Base-by-base conservation (phyloP, 1,140 invertebrate genomes). In the Colletes latitarsis region DNA sequence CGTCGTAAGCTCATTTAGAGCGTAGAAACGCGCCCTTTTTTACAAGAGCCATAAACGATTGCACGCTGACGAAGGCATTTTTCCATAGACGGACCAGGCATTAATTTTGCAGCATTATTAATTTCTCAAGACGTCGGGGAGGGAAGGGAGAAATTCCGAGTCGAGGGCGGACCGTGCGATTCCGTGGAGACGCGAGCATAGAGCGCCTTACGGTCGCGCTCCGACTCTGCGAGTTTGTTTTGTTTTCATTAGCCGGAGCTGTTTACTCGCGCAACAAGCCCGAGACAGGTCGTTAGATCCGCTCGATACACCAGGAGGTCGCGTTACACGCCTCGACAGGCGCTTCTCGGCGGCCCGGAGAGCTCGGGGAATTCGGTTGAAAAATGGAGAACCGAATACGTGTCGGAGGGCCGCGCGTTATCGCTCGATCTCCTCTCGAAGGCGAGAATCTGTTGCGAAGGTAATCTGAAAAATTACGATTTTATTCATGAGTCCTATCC, bases 401-500 rank as follows among this genome's bases (percentile, higher is more conserved):
- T 41, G 41, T n/a, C 39, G 63, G n/a, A 46, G 9, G 62, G 62
- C 67, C 14, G 14, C 19, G 10, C 30, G 82, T 86, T 88, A 86
- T 86, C 82, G 55, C 55, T 49, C 68, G 52, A 82, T 79, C 62
- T 77, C 30, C 43, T 6, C 15, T 60, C 41, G 19, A 57, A 30
- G 69, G 43, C 49, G 60, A 46, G 53, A 83, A 77, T 85, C 81
- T 80, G 81, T 73, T 74, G 64, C 75, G 60, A 69, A 76, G 62
- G 77, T 79, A 83, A 82, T 82, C 73, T 83, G 82, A 86, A 82
- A 89, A 88, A 88, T 77, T 81, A 84, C 78, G 68, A 67, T 86
- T 88, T 88, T 88, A 88, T 88, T 88, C 82, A 88, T 86, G 84
- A 87, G 67, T 15, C 14, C 60, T 70, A 75, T 84, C 81, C n/a